phyloP scores from a whole-genome alignment of 64 coral and sea anemone genomes.

The Stichodactyla mertensii region DNA sequence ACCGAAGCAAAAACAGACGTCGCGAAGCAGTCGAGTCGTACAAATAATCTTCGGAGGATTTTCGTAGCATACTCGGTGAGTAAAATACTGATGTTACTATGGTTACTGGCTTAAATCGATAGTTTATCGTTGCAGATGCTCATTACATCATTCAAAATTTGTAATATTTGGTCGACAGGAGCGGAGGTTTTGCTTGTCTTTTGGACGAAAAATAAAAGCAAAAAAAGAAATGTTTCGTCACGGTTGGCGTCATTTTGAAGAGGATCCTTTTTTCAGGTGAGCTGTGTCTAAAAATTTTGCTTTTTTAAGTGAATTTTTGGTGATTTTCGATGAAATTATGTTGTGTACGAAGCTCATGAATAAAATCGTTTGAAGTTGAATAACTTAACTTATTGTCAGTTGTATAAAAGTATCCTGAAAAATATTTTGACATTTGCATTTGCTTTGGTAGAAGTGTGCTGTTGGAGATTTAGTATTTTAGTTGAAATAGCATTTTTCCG shows the following conservation, averaged over 20 bases:
- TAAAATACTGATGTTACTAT: background rate
- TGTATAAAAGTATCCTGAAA: too few relatives aligned
- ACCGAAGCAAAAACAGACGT: background rate
- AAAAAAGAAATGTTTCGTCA: slow-evolving; percentile 23
- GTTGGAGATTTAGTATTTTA: too few relatives aligned
- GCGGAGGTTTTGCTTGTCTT: background rate
- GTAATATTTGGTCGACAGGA: background rate
- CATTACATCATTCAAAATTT: background rate
- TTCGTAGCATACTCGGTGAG: background rate
- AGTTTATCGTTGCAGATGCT: background rate
- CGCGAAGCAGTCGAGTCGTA: background rate
- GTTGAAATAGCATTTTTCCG: too few relatives aligned
- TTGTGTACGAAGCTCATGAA: background rate
- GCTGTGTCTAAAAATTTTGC: background rate
- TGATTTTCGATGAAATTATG: background rate
- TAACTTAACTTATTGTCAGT: too few relatives aligned
- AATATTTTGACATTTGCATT: too few relatives aligned
- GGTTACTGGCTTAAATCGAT: background rate
- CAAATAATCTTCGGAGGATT: background rate
- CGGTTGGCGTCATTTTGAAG: slow-evolving; percentile 40
- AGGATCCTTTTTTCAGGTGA: slow-evolving; percentile 67
- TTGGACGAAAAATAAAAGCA: background rate
- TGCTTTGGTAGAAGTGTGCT: too few relatives aligned
- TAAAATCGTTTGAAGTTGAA: too few relatives aligned
- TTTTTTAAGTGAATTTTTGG: background rate